Evolutionary conservation across 2,113 vertebrate genomes (phyloP).

Genomic region (Cebus imitator): DNA sequence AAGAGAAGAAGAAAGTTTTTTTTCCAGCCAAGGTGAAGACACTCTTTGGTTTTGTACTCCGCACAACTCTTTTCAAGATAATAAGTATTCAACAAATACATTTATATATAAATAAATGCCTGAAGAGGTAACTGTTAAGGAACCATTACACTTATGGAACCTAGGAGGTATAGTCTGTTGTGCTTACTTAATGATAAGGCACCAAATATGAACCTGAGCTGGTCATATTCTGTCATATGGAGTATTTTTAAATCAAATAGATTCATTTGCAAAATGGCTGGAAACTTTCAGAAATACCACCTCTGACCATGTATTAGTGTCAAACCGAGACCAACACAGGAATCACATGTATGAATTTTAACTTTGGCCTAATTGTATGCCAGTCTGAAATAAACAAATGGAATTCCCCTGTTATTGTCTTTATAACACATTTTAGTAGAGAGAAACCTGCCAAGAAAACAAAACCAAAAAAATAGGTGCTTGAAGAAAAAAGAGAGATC

Average conservation of each 20-base stretch:
- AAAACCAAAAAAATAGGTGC: background rate
- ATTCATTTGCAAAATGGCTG: background rate
- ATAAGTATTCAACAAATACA: background rate
- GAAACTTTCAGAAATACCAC: background rate
- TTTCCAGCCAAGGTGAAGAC: background rate
- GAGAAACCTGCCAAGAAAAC: background rate
- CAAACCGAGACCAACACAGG: background rate
- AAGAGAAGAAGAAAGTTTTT: background rate
- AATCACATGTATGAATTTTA: background rate
- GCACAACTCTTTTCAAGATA: background rate
- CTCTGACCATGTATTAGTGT: background rate
- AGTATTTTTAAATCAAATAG: background rate
- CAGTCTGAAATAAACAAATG: background rate
- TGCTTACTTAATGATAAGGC: background rate
- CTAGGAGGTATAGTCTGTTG: background rate
- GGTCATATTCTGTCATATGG: background rate
- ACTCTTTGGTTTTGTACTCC: background rate
- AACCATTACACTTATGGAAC: background rate
- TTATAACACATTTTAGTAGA: background rate
- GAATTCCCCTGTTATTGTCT: background rate
- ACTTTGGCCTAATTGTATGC: background rate
- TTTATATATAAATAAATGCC: background rate
- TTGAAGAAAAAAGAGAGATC: background rate
- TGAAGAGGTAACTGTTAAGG: background rate
- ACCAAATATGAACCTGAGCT: background rate